These are phyloP conservation scores for Liparis tanakae DNA, from an alignment of 2,797 vertebrate genomes.

Conservation along the genomic window DNA sequence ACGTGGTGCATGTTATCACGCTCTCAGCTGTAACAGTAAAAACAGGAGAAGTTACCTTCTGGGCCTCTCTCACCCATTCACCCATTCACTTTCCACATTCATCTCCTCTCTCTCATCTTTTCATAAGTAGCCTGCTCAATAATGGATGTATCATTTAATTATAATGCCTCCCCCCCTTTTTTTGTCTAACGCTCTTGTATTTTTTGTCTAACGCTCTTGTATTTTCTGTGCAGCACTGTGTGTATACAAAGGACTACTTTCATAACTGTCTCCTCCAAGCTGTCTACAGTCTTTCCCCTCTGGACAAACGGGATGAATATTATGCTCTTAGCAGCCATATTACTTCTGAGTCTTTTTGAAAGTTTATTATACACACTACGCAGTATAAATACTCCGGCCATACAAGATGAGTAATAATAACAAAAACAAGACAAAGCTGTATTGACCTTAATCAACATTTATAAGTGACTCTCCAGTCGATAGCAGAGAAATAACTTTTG, in stretches of 20 bases:
- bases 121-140: slow-evolving; percentile 51
- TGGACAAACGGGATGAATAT: slow-evolving; percentile 21
- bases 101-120: slow-evolving; percentile 55
- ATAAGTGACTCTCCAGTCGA: not conserved
- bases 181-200: slow-evolving; percentile 43
- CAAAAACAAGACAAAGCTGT: slow-evolving; percentile 1
- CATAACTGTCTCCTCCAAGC: slow-evolving; percentile 17
- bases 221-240: slow-evolving; percentile 27
- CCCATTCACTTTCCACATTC: slow-evolving; percentile 67
- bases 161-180: slow-evolving; percentile 40
- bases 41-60: slow-evolving; percentile 39
- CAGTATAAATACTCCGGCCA: not conserved
- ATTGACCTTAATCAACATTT: slow-evolving; percentile 30
- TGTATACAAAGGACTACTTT: slow-evolving; percentile 33
- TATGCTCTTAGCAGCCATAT: slow-evolving; percentile 18
- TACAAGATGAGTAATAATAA: slow-evolving; percentile 12
- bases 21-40: slow-evolving; percentile 34
- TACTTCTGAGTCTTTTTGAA: slow-evolving; percentile 34
- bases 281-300: slow-evolving; percentile 15
- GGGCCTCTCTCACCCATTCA: slow-evolving; percentile 45
- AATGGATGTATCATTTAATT: slow-evolving; percentile 40
- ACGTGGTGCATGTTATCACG: not conserved
- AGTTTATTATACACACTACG: slow-evolving; percentile 7
- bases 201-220: slow-evolving; percentile 38
- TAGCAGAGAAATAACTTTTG: not conserved